Evolutionary conservation across 2,888 invertebrate species (phyloP), one percentile per base, ranked within the genome.

Genomic region (Oeneis ivallda): DNA sequence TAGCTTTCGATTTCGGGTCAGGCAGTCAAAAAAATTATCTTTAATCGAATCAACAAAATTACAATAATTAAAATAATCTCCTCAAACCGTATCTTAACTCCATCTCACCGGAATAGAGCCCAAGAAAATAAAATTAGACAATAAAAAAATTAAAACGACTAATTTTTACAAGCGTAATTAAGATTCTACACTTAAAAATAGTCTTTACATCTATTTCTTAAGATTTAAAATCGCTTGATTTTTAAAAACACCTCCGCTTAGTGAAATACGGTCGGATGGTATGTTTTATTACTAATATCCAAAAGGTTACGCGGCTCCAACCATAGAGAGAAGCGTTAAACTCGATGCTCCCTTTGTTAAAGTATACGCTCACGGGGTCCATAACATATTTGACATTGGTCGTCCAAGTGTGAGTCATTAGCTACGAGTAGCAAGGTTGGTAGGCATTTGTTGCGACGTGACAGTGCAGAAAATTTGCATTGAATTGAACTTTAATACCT

Each of bases 261-360:
- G 63, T 65, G 58, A 65, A 62, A 67, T 70, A 65, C 62, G 65
- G 65, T 43, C 47, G 57, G 52, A 41, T 57, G 58, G 57, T 58
- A 54, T 56, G 39, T 64, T 64, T 62, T 64, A 64, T 61, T 45
- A 64, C 50, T 57, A 77, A 80, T 78, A 81, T 79, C 78, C 82
- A 78, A 79, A 79, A 79, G 79, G 79, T 79, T 77, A 73, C 80
- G 80, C 72, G 76, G 76, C 77, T 59, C 75, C 17, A 15, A 74
- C 78, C 73, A 76, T 79, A 65, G 69, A 67, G n/a, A 11, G 52
- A 32, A 34, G 13, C 17, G 58, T 37, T 54, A 39, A 19, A 41
- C 10, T 0, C 7, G 19, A 13, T 9, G 32, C 9, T 34, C 2
- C 32, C 3, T 3, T n/a, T 41, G 17, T 8, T 7, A 41, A 19